These are phyloP conservation scores for Charanyca ferruginea DNA, from an alignment of 2,888 invertebrate species.

Conservation along the genomic window DNA sequence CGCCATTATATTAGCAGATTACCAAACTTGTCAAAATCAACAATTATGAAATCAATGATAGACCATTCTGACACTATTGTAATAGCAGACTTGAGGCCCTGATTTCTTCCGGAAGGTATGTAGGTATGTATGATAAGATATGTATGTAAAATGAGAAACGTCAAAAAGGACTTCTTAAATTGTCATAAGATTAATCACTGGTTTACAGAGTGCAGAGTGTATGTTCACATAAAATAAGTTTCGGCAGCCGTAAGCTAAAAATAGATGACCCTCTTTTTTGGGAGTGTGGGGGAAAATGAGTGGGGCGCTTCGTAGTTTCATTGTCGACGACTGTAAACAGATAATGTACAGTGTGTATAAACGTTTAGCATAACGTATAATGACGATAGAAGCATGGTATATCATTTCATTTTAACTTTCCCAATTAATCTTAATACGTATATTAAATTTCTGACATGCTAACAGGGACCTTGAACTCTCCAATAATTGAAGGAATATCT, in stretches of 20 bases:
- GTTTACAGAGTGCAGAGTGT: neutral
- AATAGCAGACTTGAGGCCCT: no score
- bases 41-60: no score
- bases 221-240: constrained; percentile 1
- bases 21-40: no score
- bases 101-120: no score
- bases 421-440: neutral
- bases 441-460: neutral
- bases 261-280: constrained; percentile 35
- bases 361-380: no score
- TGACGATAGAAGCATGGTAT: neutral
- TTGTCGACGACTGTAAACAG: neutral
- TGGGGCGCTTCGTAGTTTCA: neutral
- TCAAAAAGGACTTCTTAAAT: no score
- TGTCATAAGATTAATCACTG: no score
- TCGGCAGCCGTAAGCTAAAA: constrained; percentile 18
- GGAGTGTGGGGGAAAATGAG: constrained; percentile 1
- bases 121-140: no score
- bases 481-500: no score
- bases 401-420: neutral
- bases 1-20: no score
- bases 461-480: neutral
- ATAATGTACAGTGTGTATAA: neutral
- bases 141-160: no score
- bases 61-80: no score